Percentiles rank a stretch among this genome's conserved stretches.
Conservation (phyloP, 23 tunicate genomes). For the Diplosoma virens region DNA sequence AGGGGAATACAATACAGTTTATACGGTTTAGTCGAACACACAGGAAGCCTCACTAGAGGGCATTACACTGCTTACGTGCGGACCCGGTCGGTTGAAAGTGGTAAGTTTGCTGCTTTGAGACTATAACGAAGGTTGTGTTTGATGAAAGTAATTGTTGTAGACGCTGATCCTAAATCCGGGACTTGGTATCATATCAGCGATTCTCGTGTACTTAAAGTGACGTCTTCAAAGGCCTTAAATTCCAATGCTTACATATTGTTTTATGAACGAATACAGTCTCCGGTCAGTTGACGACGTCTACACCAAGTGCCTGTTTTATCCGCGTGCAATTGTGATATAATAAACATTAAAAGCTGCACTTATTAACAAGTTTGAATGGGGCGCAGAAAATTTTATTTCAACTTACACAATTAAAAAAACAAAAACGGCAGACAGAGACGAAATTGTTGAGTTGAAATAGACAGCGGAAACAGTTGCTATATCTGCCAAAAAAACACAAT, state of each 20-base stretch:
- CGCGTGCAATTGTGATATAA: too few relatives aligned
- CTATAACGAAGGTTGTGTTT: background rate
- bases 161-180: slow-evolving; percentile 9
- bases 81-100: slow-evolving; percentile 13
- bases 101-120: background rate
- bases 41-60: slow-evolving; percentile 69
- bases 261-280: slow-evolving; percentile 86
- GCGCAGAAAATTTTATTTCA: too few relatives aligned
- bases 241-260: slow-evolving; percentile 82
- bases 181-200: slow-evolving; percentile 91
- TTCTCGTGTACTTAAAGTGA: slow-evolving; percentile 34
- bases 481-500: too few relatives aligned
- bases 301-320: too few relatives aligned
- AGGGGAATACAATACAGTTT: slow-evolving; percentile 44
- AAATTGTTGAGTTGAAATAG: too few relatives aligned
- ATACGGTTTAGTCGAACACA: slow-evolving; percentile 77
- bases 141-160: background rate
- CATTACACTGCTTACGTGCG: slow-evolving; percentile 89
- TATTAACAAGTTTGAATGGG: too few relatives aligned
- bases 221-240: slow-evolving; percentile 55
- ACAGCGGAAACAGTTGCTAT: too few relatives aligned
- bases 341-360: too few relatives aligned
- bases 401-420: too few relatives aligned
- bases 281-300: too few relatives aligned
- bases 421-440: too few relatives aligned